Conservation (phyloP, 2,113 vertebrate genomes). For the Pollachius pollachius region DNA sequence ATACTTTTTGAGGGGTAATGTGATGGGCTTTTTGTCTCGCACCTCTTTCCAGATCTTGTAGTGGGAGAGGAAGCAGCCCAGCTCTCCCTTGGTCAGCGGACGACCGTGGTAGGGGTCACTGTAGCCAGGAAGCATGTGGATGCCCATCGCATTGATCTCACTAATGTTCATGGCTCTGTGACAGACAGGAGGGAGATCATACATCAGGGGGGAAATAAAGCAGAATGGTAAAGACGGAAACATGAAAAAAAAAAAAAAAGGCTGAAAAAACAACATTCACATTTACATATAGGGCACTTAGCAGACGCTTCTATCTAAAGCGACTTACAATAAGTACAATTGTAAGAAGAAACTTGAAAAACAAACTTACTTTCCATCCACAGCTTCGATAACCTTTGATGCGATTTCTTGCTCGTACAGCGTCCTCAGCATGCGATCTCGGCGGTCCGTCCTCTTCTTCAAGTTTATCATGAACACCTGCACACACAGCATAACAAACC, state of each 20-base stretch:
- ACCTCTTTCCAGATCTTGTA: slow-evolving; percentile 91
- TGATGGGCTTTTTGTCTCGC: not conserved
- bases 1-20: too few relatives aligned
- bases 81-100: slow-evolving; percentile 87
- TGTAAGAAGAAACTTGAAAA: not conserved
- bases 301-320: not conserved
- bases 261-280: not conserved
- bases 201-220: not conserved
- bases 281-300: not conserved
- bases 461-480: slow-evolving; percentile 93
- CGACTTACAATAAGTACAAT: too few relatives aligned
- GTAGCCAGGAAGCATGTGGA: slow-evolving; percentile 91
- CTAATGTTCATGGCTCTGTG: slow-evolving; percentile 85
- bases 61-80: slow-evolving; percentile 93
- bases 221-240: not conserved
- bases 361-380: slow-evolving; percentile 86
- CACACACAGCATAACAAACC: not conserved
- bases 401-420: slow-evolving; percentile 78
- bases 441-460: slow-evolving; percentile 75
- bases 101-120: slow-evolving; percentile 88
- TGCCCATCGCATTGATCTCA: slow-evolving; percentile 79
- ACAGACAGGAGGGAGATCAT: not conserved
- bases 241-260: not conserved
- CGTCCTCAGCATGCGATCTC: slow-evolving; percentile 79
- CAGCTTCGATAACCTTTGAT: slow-evolving; percentile 78